Evolutionary conservation across 2,888 invertebrate species (phyloP).

Genomic region (Ectropis crepuscularia): DNA sequence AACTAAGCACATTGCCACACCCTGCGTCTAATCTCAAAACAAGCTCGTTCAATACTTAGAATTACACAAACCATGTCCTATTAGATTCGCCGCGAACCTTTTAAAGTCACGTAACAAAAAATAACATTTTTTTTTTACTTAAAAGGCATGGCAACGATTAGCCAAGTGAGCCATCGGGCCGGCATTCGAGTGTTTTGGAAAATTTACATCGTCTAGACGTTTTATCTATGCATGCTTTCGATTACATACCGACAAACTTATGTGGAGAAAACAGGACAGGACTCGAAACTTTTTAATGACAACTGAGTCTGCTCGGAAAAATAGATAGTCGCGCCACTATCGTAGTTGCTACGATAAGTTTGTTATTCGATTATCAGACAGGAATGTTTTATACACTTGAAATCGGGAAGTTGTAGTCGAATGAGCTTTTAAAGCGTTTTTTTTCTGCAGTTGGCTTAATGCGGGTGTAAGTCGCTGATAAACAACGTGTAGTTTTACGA

Average conservation of each 20-base stretch:
- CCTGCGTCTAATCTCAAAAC: constrained; percentile 63
- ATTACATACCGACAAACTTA: constrained; percentile 43
- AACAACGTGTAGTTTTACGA: constrained; percentile 31
- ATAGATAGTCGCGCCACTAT: background rate
- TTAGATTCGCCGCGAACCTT: constrained; percentile 78
- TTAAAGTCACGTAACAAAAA: constrained; percentile 57
- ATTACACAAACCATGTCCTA: constrained; percentile 61
- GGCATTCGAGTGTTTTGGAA: constrained; percentile 79
- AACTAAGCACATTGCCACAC: constrained; percentile 53
- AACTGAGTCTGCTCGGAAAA: background rate
- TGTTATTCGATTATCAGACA: constrained; percentile 60
- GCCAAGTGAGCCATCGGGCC: constrained; percentile 81
- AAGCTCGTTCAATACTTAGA: constrained; percentile 52
- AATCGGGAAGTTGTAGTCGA: constrained; percentile 54
- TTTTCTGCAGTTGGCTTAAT: constrained; percentile 43
- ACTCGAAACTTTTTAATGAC: background rate
- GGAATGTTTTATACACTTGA: constrained; percentile 76
- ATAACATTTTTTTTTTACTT: constrained; percentile 10
- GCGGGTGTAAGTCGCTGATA: constrained; percentile 34
- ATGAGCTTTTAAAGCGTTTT: constrained; percentile 58
- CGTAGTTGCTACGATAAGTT: background rate
- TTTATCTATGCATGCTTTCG: constrained; percentile 64
- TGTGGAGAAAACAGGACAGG: background rate
- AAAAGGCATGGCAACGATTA: constrained; percentile 61
- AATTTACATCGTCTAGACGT: constrained; percentile 82